Base-by-base conservation (phyloP, 1,140 invertebrate species). In the Heliconius himera region DNA sequence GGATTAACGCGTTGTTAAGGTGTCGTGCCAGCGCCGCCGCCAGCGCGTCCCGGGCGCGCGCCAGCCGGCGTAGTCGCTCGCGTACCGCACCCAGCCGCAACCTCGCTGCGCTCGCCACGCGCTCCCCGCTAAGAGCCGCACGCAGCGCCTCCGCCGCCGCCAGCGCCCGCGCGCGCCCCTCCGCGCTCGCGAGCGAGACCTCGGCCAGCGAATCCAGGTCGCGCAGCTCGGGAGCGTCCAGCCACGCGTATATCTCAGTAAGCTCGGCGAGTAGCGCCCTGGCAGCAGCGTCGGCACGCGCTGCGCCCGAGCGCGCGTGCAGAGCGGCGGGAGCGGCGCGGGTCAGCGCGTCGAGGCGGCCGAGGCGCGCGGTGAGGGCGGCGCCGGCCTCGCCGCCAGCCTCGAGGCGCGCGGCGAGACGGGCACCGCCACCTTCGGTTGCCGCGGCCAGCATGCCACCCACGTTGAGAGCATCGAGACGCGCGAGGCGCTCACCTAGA, bases 1-100 rank as follows among this genome's bases (percentile, higher is more conserved):
- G 98, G 89, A 99, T 98, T 82, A 99, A 98, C 56, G 98, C 95
- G 95, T 99, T 99, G 89, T 98, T 99, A 20, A 99, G 94, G 94
- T 99, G 98, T 54, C 98, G 95, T 54, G 96, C 97, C 29, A 99
- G 96, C 36, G 97, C 96, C 73, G 97, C 96, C 13, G 98, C 97
- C 92, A 99, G 98, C 84, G 85, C 74, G 51, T 96, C 96, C 89
- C 97, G 97, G 80, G 97, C 96, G 92, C 98, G 98, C 74, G 97
- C 97, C 84, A 99, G 96, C 33, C 97, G 96, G 85, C 97, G 97
- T 89, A 97, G 96, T 90, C 99, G 98, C 93, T 99, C 98, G 88
- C 98, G 96, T 4, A 99, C 97, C 54, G 98, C 98, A 75, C 96
- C 96, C 54, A 92, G 85, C 2, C 90, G 88, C 16, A 85, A 81